Evolutionary conservation across 1,140 invertebrate genomes (phyloP), one percentile per base, ranked within the genome.

Genomic region (Holcopasites calliopsidis): DNA sequence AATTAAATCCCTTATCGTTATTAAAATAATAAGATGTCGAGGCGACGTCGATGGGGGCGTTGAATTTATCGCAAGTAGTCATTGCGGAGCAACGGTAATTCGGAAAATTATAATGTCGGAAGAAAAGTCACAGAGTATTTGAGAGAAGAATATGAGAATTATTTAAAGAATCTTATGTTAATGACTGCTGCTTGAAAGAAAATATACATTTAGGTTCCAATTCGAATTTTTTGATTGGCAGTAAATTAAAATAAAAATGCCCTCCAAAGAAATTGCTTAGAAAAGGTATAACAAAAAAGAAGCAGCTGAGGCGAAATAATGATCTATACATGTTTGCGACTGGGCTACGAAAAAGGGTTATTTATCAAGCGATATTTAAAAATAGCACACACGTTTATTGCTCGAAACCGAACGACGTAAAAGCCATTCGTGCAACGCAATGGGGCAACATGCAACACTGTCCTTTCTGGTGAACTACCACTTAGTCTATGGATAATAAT

Each of bases 351-450:
- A 26, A 2, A 13, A 10, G 10, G 35, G 4, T 31, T 5, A 16
- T 55, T 68, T 68, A 68, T 47, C n/a, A 26, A 69, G 11, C 11
- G 2, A 18, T 44, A 54, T 23, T 57, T 47, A 38, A 49, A 71
- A 47, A 47, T 70, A 70, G n/a, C 40, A 26, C 1, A 10, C n/a
- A 3, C n/a, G 13, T 5, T 47, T 7, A 35, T 55, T 35, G 16
- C 4, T 6, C 3, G 13, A 47, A 7, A 33, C 35, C 1, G 49
- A 60, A 60, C 6, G 23, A 13, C 1, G 23, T 38, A 60, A 60
- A 71, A 60, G 21, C n/a, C 38, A 70, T 8, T 47, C 7, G 16
- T 18, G 13, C 16, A n/a, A 2, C 11, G n/a, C n/a, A 1, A 18
- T 38, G 16, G 10, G 35, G 16, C 11, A 10, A 28, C 23, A 26